A percentile compares a stretch with the other conserved stretches of the same genome.
phyloP scores from a whole-genome alignment of 2,113 vertebrate genomes.

The Tetrao urogallus region DNA sequence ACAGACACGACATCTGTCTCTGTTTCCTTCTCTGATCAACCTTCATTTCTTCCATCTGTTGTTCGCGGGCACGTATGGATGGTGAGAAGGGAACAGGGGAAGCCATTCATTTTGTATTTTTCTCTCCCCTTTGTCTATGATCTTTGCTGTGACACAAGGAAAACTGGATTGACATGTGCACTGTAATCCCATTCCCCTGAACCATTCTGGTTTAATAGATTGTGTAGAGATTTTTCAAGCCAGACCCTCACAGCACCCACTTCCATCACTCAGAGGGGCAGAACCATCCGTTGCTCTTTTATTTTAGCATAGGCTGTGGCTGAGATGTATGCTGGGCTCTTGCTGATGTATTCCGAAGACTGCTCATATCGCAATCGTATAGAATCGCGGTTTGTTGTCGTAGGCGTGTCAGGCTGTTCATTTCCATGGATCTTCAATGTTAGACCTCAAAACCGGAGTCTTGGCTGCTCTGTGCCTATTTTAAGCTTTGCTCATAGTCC shows the following conservation, averaged over 20 bases:
- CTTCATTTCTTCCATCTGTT: slow-evolving; percentile 73
- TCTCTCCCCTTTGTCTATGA: slow-evolving; percentile 49
- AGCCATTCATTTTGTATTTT: slow-evolving; percentile 57
- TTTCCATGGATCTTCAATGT: slow-evolving; percentile 33
- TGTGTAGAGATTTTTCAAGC: background rate
- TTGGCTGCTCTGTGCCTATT: slow-evolving; percentile 32
- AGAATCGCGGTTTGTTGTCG: slow-evolving; percentile 25
- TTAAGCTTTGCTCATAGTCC: slow-evolving; percentile 26
- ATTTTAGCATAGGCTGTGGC: background rate
- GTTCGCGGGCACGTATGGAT: slow-evolving; percentile 14
- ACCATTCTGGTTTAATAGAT: background rate
- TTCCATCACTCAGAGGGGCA: background rate
- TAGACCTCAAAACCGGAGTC: slow-evolving; percentile 47
- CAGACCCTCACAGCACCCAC: background rate
- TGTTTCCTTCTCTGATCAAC: slow-evolving; percentile 52
- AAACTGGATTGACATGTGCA: background rate
- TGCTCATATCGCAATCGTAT: slow-evolving; percentile 21
- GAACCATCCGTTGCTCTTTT: slow-evolving; percentile 13
- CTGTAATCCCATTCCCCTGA: background rate
- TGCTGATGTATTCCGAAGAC: background rate
- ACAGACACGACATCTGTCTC: slow-evolving; percentile 65
- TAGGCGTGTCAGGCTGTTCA: slow-evolving; percentile 57
- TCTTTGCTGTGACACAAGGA: slow-evolving; percentile 57
- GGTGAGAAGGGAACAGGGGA: slow-evolving; percentile 2
- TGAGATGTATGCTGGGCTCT: background rate